These are phyloP conservation scores for Thymallus thymallus DNA, from an alignment of 2,113 vertebrate species.

Conservation along the genomic window DNA sequence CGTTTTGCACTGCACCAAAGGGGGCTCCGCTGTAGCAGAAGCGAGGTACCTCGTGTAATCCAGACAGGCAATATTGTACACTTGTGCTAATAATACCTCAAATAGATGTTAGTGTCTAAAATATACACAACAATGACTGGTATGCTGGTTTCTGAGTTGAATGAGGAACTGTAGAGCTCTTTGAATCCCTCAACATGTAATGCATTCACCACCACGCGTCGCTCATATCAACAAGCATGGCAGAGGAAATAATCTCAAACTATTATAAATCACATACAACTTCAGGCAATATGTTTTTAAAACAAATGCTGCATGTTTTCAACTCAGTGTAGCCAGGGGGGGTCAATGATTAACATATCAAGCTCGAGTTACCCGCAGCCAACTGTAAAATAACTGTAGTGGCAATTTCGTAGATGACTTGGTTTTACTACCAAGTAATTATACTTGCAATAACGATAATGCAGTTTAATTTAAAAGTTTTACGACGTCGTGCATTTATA, in stretches of 20 bases:
- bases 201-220: background rate
- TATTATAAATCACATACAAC: background rate
- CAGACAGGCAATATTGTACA: background rate
- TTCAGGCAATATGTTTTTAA: no score
- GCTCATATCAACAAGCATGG: background rate
- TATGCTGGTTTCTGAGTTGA: background rate
- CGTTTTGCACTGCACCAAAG: conserved; percentile 63
- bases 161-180: no score
- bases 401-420: no score
- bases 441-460: no score
- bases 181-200: background rate
- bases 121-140: background rate
- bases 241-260: background rate
- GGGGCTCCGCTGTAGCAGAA: background rate
- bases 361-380: no score
- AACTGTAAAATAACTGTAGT: no score
- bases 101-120: background rate
- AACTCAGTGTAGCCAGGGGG: no score
- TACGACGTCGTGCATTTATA: background rate
- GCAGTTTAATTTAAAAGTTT: background rate
- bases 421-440: no score
- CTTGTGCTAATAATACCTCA: background rate
- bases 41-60: background rate
- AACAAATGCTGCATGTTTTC: no score
- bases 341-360: no score